Conservation (phyloP, 2,888 invertebrate species). For the Eupithecia exiguata region DNA sequence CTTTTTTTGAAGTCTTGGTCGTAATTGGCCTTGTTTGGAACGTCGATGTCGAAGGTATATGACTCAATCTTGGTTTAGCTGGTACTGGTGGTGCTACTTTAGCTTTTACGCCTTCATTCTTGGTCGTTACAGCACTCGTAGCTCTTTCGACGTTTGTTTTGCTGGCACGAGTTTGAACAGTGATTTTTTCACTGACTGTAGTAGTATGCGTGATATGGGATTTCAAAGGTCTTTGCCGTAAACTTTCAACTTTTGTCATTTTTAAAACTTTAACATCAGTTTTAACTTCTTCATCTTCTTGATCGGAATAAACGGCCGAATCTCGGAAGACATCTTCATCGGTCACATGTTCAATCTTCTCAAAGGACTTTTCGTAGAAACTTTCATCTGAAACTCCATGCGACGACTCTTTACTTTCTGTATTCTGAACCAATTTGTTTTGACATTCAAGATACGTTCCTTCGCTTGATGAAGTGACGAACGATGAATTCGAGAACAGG, state of each 20-base stretch:
- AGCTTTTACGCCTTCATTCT: conserved; percentile 67
- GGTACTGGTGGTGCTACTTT: conserved; percentile 87
- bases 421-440: conserved; percentile 38
- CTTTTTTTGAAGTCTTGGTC: conserved; percentile 52
- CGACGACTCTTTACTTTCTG: conserved; percentile 43
- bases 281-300: conserved; percentile 82
- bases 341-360: conserved; percentile 88
- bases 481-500: conserved; percentile 84
- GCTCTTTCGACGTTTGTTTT: conserved; percentile 30
- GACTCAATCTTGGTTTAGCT: conserved; percentile 82
- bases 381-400: conserved; percentile 84
- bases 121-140: conserved; percentile 51
- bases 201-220: conserved; percentile 59
- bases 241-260: conserved; percentile 62
- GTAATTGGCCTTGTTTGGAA: conserved; percentile 48
- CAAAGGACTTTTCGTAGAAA: conserved; percentile 90
- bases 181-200: conserved; percentile 57
- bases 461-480: conserved; percentile 83
- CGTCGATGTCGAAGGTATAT: conserved; percentile 55
- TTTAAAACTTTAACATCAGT: conserved; percentile 55
- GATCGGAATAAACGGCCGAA: conserved; percentile 92
- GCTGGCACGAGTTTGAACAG: conserved; percentile 50
- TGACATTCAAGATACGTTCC: conserved; percentile 73
- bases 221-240: conserved; percentile 66
- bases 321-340: conserved; percentile 90